Percentiles rank a stretch among this genome's conserved stretches.
These are phyloP conservation scores for Axinella damicornis DNA, from an alignment of 37 sponge, comb jelly and placozoan genomes.

Conservation along the genomic window DNA sequence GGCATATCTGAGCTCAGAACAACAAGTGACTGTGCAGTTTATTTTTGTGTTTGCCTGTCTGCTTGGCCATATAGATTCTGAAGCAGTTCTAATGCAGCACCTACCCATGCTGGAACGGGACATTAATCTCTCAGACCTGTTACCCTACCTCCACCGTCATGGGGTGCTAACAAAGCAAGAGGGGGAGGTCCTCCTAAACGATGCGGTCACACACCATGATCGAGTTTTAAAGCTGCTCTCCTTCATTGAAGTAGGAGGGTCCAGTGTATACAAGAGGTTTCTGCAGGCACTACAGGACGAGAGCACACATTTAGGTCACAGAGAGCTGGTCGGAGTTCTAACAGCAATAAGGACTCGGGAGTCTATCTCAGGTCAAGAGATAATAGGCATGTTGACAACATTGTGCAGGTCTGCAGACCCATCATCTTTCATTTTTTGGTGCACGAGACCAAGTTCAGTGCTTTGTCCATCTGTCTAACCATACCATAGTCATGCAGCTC, in stretches of 20 bases:
- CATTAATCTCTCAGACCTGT: not conserved
- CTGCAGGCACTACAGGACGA: constrained; percentile 7
- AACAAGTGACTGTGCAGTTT: too few relatives aligned
- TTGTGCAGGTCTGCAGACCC: too few relatives aligned
- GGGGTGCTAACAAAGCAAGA: not conserved
- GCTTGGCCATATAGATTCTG: not conserved
- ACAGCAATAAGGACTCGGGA: not conserved
- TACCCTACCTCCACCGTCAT: constrained; percentile 7
- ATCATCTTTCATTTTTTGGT: too few relatives aligned
- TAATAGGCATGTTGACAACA: too few relatives aligned
- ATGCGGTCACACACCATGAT: not conserved
- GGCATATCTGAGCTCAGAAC: too few relatives aligned
- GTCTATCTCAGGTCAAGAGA: too few relatives aligned
- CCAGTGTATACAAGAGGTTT: not conserved
- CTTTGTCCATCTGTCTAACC: too few relatives aligned
- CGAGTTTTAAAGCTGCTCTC: not conserved
- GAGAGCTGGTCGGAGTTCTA: not conserved
- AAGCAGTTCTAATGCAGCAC: not conserved
- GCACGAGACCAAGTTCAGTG: too few relatives aligned
- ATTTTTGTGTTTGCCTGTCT: too few relatives aligned
- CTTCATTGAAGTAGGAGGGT: not conserved
- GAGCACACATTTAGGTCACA: not conserved
- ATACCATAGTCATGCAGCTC: too few relatives aligned
- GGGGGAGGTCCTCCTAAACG: not conserved
- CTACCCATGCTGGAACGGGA: not conserved